Percentiles rank a stretch among this genome's conserved stretches.
Conservation (phyloP, 2,797 vertebrate genomes). For the Nyctibius grandis region DNA sequence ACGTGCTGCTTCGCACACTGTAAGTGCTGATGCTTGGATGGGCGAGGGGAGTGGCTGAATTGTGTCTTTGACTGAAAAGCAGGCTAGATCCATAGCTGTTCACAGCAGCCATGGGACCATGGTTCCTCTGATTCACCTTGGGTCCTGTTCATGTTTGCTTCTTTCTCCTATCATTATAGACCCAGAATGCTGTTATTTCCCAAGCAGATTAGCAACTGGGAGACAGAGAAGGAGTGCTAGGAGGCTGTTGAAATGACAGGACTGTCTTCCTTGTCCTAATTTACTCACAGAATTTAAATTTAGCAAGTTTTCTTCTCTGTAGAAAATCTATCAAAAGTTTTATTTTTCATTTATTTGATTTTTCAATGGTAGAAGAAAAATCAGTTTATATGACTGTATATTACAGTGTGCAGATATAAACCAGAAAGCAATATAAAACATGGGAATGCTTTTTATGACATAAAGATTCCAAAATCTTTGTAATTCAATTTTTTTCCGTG, state of each 20-base stretch:
- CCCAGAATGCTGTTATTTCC: neutral
- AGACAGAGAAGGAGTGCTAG: neutral
- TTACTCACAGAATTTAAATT: neutral
- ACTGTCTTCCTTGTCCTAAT: neutral
- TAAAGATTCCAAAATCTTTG: neutral
- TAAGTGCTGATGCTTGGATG: neutral
- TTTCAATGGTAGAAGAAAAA: neutral
- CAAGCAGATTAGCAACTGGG: neutral
- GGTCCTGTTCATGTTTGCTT: neutral
- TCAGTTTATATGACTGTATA: neutral
- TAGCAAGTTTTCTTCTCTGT: neutral
- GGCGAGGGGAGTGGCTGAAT: neutral
- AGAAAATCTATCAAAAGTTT: neutral
- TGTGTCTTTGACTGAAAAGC: rapidly evolving
- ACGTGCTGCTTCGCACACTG: rapidly evolving
- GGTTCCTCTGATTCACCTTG: neutral
- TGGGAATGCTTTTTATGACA: neutral
- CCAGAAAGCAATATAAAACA: neutral
- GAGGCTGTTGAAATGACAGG: neutral
- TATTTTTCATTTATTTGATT: neutral
- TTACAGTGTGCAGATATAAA: neutral
- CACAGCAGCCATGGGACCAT: rapidly evolving
- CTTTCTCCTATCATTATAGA: neutral
- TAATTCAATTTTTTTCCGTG: neutral
- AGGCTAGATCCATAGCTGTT: neutral